Conservation (phyloP, 2,113 vertebrate genomes). For the Lampris incognitus region DNA sequence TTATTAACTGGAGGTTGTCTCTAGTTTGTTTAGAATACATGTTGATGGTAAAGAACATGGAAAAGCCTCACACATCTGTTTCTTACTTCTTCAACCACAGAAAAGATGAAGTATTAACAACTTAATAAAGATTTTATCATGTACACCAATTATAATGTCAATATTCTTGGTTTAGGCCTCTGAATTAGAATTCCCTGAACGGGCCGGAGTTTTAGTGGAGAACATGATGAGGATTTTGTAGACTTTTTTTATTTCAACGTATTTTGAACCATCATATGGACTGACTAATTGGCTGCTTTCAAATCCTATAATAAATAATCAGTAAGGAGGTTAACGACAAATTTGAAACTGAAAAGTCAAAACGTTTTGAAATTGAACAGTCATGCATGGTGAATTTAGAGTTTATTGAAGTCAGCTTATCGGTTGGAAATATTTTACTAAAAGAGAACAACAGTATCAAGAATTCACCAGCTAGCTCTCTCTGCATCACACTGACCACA, state of each 20-base stretch:
- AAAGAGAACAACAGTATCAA: too few relatives aligned
- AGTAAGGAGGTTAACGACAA: too few relatives aligned
- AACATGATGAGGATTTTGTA: background rate
- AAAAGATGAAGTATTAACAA: background rate
- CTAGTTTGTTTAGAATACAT: background rate
- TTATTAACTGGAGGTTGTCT: background rate
- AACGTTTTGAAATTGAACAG: too few relatives aligned
- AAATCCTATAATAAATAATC: background rate
- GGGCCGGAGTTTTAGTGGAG: background rate
- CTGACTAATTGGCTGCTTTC: background rate
- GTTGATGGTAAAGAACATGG: background rate
- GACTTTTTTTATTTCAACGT: background rate
- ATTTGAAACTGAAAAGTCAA: too few relatives aligned
- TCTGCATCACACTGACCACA: too few relatives aligned
- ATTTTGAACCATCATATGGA: background rate
- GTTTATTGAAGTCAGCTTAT: too few relatives aligned
- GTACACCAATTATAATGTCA: background rate
- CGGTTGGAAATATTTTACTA: too few relatives aligned
- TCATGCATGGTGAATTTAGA: too few relatives aligned
- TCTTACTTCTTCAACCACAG: background rate
- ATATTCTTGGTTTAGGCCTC: background rate
- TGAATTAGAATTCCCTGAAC: background rate
- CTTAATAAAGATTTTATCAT: background rate
- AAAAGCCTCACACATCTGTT: background rate
- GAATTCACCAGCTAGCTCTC: too few relatives aligned